Percentiles rank a stretch among this genome's conserved stretches.
Conservation (phyloP, 2,797 vertebrate species). For the Myotis daubentonii region DNA sequence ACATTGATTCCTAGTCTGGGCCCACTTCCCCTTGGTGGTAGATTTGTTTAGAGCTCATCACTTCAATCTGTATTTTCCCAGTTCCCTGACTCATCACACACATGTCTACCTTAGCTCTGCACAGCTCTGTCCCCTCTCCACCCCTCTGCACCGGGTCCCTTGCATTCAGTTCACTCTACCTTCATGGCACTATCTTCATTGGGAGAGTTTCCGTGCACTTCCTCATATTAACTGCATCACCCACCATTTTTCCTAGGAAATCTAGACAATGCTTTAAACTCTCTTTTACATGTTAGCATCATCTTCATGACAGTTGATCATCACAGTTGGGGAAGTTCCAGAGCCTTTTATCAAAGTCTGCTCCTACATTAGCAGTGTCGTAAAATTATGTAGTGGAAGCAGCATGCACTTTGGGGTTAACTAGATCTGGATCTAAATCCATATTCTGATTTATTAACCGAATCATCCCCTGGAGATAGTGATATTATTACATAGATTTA, state of each 20-base stretch:
- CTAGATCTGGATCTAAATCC: neutral
- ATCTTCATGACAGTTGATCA: neutral
- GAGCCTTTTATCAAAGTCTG: neutral
- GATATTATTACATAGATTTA: neutral
- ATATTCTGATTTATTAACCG: constrained; percentile 38
- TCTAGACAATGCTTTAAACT: neutral
- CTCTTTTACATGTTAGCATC: neutral
- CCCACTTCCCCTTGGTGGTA: neutral
- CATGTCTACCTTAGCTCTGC: neutral
- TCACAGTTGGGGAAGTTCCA: neutral
- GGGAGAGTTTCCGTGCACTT: neutral
- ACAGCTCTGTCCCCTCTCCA: neutral
- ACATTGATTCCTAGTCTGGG: neutral
- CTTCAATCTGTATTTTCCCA: neutral
- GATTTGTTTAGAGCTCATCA: neutral
- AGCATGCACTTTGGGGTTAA: neutral
- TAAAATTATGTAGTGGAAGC: neutral
- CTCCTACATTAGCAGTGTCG: neutral
- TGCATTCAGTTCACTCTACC: neutral
- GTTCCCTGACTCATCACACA: neutral
- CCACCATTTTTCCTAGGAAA: neutral
- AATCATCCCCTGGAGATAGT: neutral
- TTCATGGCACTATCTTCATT: neutral
- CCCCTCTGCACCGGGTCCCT: neutral
- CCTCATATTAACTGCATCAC: neutral